Conservation (phyloP, 1,140 invertebrate genomes). For the Odontomachus brunneus region DNA sequence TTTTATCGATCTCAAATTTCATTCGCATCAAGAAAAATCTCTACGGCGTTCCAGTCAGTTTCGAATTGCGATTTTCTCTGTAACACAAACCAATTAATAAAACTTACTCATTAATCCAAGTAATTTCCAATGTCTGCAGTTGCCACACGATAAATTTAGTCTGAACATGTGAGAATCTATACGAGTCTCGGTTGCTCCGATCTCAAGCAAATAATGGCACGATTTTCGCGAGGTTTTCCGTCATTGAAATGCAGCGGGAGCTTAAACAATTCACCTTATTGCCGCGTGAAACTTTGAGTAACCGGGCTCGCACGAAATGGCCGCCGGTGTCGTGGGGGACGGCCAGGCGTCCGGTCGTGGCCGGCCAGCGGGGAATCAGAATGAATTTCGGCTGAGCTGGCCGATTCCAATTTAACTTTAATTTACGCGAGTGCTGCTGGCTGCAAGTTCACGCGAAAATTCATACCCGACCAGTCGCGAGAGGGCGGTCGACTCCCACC, state of each 20-base stretch:
- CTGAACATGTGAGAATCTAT: no score
- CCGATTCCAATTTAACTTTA: slow-evolving; percentile 70
- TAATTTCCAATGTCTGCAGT: no score
- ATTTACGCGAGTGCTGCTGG: slow-evolving; percentile 65
- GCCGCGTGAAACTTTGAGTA: slow-evolving; percentile 9
- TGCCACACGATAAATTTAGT: background rate
- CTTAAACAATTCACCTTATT: slow-evolving; percentile 28
- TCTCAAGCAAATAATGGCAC: background rate
- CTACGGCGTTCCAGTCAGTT: no score
- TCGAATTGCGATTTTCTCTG: no score
- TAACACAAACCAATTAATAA: no score
- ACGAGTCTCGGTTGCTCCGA: background rate
- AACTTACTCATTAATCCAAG: no score
- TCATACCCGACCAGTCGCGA: slow-evolving; percentile 58
- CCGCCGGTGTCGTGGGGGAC: background rate
- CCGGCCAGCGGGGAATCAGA: slow-evolving; percentile 49
- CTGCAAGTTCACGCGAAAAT: slow-evolving; percentile 58
- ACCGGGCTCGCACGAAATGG: slow-evolving; percentile 25
- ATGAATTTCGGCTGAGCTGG: slow-evolving; percentile 59
- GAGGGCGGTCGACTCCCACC: background rate
- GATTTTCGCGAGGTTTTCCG: background rate
- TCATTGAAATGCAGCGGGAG: background rate
- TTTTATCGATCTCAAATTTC: slow-evolving; percentile 6
- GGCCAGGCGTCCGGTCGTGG: slow-evolving; percentile 9
- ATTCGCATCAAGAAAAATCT: no score